These are phyloP conservation scores for Lasius fuliginosus DNA, from an alignment of 2,888 invertebrate species.

Conservation along the genomic window DNA sequence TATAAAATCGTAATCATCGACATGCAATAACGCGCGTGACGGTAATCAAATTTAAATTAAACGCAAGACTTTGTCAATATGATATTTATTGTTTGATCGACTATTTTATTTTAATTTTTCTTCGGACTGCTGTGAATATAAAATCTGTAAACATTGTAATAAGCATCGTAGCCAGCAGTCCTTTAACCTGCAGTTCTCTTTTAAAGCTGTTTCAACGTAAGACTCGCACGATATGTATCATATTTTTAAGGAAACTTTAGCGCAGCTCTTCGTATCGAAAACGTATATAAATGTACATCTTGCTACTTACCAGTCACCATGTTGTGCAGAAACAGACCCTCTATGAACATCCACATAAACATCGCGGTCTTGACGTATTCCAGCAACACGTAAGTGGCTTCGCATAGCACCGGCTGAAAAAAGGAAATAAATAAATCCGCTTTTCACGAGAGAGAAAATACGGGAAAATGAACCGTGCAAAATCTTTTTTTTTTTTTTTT, in stretches of 20 bases:
- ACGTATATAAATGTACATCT: not conserved
- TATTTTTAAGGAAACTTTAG: not conserved
- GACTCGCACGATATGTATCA: not conserved
- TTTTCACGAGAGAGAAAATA: not conserved
- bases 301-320: slow-evolving; percentile 90
- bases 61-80: not conserved
- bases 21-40: not conserved
- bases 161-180: not conserved
- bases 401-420: slow-evolving; percentile 92
- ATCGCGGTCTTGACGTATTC: slow-evolving; percentile 96
- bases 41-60: not conserved
- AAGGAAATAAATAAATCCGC: slow-evolving; percentile 4
- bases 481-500: not conserved
- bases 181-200: not conserved
- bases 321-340: slow-evolving; percentile 95
- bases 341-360: slow-evolving; percentile 99
- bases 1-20: slow-evolving; percentile 11
- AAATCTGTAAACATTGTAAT: not conserved
- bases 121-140: not conserved
- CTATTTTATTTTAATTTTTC: not conserved
- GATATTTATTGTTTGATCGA: not conserved
- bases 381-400: slow-evolving; percentile 92
- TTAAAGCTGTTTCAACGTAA: not conserved
- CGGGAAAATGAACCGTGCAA: not conserved
- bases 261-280: not conserved